Base-by-base conservation (phyloP, 1,140 invertebrate species). In the Microplitis demolitor region DNA sequence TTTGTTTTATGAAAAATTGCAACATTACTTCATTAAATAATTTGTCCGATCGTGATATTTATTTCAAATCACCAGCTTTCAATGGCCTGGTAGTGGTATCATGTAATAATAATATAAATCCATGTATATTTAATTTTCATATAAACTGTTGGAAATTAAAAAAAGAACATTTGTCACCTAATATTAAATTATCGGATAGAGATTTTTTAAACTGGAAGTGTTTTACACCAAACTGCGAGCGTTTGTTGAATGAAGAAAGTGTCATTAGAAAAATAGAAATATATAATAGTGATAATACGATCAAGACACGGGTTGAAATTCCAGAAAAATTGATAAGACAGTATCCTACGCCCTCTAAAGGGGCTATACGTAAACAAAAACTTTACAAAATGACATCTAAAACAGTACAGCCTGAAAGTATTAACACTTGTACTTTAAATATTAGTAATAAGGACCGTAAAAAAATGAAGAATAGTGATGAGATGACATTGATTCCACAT, bases 51-150 rank as follows among this genome's bases (percentile, higher is more conserved):
- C 33, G 66, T 64, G 34, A 68, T 70, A 72, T 72, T 54, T 71
- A 50, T 69, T 69, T 58, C 54, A 81, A 80, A 1, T 80, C 82
- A 71, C 82, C 83, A 68, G 77, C 78, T 13, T 84, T 81, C 51
- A 78, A 67, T 75, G 82, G 82, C n/a, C 75, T 84, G 63, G 76
- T 84, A 5, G 69, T 71, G 61, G 53, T 83, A 64, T 79, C 68
- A 1, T 85, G 83, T 61, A 77, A 74, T 35, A 82, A 83, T 68
- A 61, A 45, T 45, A 45, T 24, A 5, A 71, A 74, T 75, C 72
- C 76, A 3, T 84, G 82, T 58, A 39, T n/a, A 24, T 71, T 80
- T 5, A 75, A 70, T 16, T 83, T 76, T 76, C 82, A 83, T 73
- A 31, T 13, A 31, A 33, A 14, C 39, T 83, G 82, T 73, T 83